Percentiles rank a stretch among this genome's conserved stretches.
phyloP scores from a whole-genome alignment of 2,113 vertebrate species.

The Cephalopterus ornatus region DNA sequence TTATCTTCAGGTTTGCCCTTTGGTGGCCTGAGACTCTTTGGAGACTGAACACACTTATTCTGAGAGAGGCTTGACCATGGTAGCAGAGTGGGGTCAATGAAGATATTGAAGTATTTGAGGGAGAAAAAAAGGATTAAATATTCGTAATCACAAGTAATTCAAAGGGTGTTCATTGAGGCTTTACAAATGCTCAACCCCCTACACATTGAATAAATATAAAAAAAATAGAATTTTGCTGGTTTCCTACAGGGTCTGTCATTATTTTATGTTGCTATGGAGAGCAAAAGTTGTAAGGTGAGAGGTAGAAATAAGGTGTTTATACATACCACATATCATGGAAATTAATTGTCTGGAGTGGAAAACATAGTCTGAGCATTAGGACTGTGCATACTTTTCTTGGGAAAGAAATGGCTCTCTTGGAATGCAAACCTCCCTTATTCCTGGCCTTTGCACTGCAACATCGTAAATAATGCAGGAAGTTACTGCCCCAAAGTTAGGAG shows the following conservation, averaged over 20 bases:
- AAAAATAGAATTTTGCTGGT: background rate
- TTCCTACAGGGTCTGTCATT: background rate
- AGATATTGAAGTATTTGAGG: background rate
- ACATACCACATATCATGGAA: background rate
- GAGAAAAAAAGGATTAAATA: background rate
- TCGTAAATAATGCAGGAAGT: conserved; percentile 31
- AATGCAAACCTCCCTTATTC: conserved; percentile 30
- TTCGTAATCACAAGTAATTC: background rate
- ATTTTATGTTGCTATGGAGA: background rate
- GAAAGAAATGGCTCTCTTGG: conserved; percentile 18
- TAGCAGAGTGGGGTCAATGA: background rate
- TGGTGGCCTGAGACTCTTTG: background rate
- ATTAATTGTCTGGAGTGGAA: background rate
- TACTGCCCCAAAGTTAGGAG: background rate
- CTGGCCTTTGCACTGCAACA: background rate
- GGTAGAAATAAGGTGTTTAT: background rate
- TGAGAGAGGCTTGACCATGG: background rate
- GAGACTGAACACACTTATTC: background rate
- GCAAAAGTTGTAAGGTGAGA: background rate
- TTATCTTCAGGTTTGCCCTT: background rate
- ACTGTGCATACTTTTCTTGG: conserved; percentile 6
- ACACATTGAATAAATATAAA: background rate
- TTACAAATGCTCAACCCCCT: background rate
- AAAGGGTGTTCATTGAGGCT: background rate
- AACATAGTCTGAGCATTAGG: background rate